phyloP scores from a whole-genome alignment of 2,797 vertebrate species.

The Sebastes trivittatus region DNA sequence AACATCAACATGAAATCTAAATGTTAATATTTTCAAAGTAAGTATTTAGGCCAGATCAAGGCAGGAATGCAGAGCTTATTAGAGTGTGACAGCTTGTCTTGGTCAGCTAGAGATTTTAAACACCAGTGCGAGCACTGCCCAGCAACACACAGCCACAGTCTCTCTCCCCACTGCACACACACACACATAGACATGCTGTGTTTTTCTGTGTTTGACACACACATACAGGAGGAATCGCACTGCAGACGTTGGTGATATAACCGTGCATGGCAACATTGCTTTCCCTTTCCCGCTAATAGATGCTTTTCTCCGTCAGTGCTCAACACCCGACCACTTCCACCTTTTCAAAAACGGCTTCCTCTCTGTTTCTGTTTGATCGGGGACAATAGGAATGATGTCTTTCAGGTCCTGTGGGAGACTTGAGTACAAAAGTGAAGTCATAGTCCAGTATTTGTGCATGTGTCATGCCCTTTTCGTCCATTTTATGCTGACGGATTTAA shows the following conservation, averaged over 20 bases:
- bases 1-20: slow-evolving; percentile 11
- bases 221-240: background rate
- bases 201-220: slow-evolving; percentile 15
- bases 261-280: slow-evolving; percentile 14
- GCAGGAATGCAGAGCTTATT: slow-evolving; percentile 74
- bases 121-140: slow-evolving; percentile 59
- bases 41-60: slow-evolving; percentile 60
- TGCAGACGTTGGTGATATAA: slow-evolving; percentile 15
- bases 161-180: slow-evolving; percentile 17
- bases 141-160: slow-evolving; percentile 55
- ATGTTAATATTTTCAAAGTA: slow-evolving; percentile 44
- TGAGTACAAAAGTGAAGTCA: slow-evolving; percentile 31
- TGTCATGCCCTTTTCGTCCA: background rate
- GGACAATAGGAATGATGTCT: slow-evolving; percentile 56
- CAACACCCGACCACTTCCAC: slow-evolving; percentile 57
- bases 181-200: background rate
- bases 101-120: slow-evolving; percentile 64
- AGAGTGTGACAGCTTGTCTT: slow-evolving; percentile 72
- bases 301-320: slow-evolving; percentile 25
- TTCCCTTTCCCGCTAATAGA: slow-evolving; percentile 49
- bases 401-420: slow-evolving; percentile 44
- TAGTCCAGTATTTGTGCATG: background rate
- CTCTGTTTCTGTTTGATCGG: slow-evolving; percentile 48
- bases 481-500: background rate
- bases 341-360: slow-evolving; percentile 75